Base-by-base conservation (phyloP, 2,113 vertebrate genomes). In the Pipa parva region DNA sequence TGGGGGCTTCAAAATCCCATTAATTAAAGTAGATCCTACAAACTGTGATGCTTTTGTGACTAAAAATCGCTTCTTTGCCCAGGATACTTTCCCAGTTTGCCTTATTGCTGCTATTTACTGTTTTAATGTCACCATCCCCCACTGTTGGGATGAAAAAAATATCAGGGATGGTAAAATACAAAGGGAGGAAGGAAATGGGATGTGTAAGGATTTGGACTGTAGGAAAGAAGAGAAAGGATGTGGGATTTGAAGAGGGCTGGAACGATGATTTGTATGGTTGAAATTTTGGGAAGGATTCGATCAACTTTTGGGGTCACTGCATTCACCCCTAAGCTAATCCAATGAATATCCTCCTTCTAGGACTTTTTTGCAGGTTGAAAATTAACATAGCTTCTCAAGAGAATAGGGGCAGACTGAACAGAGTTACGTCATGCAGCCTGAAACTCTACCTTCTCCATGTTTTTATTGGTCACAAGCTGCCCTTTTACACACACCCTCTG, bases 161-260 rank as follows among this genome's bases (percentile, higher is more conserved):
- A 42, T 55, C 63, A 46, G 20, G 63, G 63, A 66, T 66, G 39
- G 54, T 45, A 58, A 58, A 66, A 66, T 56, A 66, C 54, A 66
- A 66, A 66, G 31, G 63, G 63, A 66, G 63, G 63, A 66, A 66
- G 63, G 63, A 66, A 66, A 66, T 66, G 42, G 63, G 63, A 66
- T 49, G 63, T 66, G 54, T 21, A 56, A 48, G 63, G 63, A 55
- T 49, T 66, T 66, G n/a, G 29, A 8, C 54, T 45, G 18, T 29
- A 65, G 59, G 24, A 22, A 13, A 25, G 36, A 33, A 13, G 13
- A 59, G 24, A 18, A 7, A 31, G n/a, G 36, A 21, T 46, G 22
- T 15, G 21, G 57, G 28, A 11, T 1, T 3, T 21, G 55, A n/a
- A 26, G 18, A 55, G 5, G 27, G 7, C 1, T 18, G 31, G 42